These are phyloP conservation scores for Acronicta aceris DNA, from an alignment of 2,888 invertebrate genomes.

Conservation along the genomic window DNA sequence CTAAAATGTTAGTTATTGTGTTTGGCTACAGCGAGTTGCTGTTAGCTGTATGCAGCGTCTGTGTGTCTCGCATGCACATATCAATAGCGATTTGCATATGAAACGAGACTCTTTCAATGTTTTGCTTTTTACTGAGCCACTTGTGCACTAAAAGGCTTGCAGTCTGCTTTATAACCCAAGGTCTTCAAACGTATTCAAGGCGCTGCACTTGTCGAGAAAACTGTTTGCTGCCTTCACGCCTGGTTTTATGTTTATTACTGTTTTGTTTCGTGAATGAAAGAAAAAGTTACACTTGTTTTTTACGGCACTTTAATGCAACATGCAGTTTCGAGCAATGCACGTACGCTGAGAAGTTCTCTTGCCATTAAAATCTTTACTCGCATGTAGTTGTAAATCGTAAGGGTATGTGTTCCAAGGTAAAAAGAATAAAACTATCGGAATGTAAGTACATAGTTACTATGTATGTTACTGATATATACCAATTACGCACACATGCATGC, in stretches of 20 bases:
- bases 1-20: conserved; percentile 43
- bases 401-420: conserved; percentile 8
- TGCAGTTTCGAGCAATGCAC: conserved; percentile 32
- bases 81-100: conserved; percentile 80
- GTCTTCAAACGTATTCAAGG: conserved; percentile 63
- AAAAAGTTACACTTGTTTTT: conserved; percentile 42
- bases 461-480: conserved; percentile 7
- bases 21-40: conserved; percentile 25
- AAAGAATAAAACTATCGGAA: conserved; percentile 18
- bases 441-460: conserved; percentile 11
- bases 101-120: conserved; percentile 79
- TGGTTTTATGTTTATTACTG: conserved; percentile 36
- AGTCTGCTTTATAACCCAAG: conserved; percentile 64
- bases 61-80: conserved; percentile 71
- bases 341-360: conserved; percentile 20
- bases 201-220: conserved; percentile 62
- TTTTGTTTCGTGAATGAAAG: conserved; percentile 35
- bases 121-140: conserved; percentile 78
- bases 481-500: conserved; percentile 20
- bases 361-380: conserved; percentile 23
- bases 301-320: conserved; percentile 33
- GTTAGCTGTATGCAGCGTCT: conserved; percentile 56
- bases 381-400: conserved; percentile 3
- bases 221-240: conserved; percentile 42
- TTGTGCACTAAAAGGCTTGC: conserved; percentile 60